Evolutionary conservation across 92 coral and sea anemone species (phyloP), one percentile per base, ranked within the genome.

Genomic region (Hydrozoanthus gracilis): DNA sequence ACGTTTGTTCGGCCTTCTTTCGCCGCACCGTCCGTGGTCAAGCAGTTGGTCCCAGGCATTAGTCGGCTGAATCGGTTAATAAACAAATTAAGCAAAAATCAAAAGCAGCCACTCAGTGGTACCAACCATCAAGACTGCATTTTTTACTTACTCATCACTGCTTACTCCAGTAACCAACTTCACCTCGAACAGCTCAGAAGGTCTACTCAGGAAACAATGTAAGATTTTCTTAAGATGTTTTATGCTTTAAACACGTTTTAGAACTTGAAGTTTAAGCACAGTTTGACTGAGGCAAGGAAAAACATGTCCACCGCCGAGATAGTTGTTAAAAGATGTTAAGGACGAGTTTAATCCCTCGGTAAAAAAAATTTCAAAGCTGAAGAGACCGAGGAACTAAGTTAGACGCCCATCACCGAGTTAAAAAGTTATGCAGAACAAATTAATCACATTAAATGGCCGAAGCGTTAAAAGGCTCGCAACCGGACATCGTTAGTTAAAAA

Each of bases 161-260:
- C 45, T 65, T 45, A 65, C 75, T 80, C 85, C 85, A 17, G 85
- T 80, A 48, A 65, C 85, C 85, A 80, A 47, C 66, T 80, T 70
- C 85, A 80, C 85, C 85, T 80, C 85, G 55, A 80, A 80, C 60
- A 65, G 74, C 60, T 80, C 85, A 18, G 85, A 27, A 47, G 85
- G 85, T 80, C 74, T 80, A 80, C 85, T 80, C 71, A 61, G 73
- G 66, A 78, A 80, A 68, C 72, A 80, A 80, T 17, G 69, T 60
- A 46, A 64, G 44, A 45, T 18, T 48, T 80, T 80, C n/a, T 80
- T 64, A 79, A 64, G 39, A 1, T 51, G 64, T 48, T 80, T 47
- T n/a, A 6, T 47, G 74, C 6, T 80, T 51, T 49, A 64, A 18
- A 46, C 11, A 17, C 16, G 13, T 51, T 45, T 80, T 27, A 27